Evolutionary conservation across 2,113 vertebrate species (phyloP).

Genomic region (Elanus axillaris): DNA sequence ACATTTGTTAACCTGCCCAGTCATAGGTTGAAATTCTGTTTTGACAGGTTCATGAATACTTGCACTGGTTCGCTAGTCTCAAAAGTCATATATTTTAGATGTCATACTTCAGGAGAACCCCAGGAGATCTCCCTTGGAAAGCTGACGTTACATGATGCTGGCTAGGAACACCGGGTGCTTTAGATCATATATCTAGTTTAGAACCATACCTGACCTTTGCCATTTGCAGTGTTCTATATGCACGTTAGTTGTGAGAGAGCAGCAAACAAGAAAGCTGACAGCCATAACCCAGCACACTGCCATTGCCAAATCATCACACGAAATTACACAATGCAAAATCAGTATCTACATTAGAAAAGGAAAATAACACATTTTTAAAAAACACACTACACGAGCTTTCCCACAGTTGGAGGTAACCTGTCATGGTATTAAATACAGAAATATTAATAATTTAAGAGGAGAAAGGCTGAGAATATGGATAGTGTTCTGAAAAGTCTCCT

Average conservation of each 20-base stretch:
- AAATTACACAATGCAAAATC: background rate
- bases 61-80: background rate
- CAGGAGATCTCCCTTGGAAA: background rate
- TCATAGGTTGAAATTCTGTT: background rate
- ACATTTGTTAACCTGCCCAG: background rate
- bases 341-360: background rate
- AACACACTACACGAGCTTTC: background rate
- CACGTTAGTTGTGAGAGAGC: background rate
- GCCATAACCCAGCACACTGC: background rate
- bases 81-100: background rate
- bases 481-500: background rate
- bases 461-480: background rate
- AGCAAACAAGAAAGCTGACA: background rate
- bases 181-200: background rate
- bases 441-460: background rate
- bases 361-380: background rate
- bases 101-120: background rate
- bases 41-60: background rate
- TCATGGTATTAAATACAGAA: background rate
- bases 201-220: background rate
- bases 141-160: background rate
- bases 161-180: background rate
- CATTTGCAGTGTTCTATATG: background rate
- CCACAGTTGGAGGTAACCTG: background rate
- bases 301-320: background rate